Percentiles rank a stretch among this genome's conserved stretches.
These are phyloP conservation scores for Crotalus tigris DNA, from an alignment of 2,113 vertebrate genomes.

Conservation along the genomic window DNA sequence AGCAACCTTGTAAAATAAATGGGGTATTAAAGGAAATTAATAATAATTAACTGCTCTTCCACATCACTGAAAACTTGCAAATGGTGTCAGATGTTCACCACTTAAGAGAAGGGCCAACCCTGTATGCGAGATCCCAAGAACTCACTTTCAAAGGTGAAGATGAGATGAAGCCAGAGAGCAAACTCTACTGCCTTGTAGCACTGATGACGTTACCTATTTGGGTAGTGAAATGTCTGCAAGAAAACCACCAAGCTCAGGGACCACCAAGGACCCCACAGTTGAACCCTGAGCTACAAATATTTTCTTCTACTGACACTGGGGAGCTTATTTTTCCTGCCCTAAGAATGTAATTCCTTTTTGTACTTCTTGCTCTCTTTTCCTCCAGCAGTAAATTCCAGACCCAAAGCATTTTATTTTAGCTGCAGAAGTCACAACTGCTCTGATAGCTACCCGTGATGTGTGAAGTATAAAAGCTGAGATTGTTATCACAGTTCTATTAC, in stretches of 20 bases:
- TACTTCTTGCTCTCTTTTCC: background rate
- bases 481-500: constrained; percentile 50
- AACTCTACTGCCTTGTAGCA: background rate
- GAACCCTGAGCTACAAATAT: background rate
- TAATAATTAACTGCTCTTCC: background rate
- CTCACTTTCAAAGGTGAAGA: background rate
- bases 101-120: no score
- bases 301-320: background rate
- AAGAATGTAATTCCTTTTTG: background rate
- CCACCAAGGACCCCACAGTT: background rate
- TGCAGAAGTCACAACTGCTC: constrained; percentile 52
- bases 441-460: constrained; percentile 55
- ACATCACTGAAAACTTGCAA: background rate
- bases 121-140: background rate
- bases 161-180: background rate
- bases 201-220: background rate
- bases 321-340: background rate
- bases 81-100: background rate
- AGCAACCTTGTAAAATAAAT: background rate
- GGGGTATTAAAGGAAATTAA: background rate
- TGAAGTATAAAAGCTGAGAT: constrained; percentile 37
- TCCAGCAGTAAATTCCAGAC: constrained; percentile 11
- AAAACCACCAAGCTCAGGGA: background rate
- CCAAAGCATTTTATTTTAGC: constrained; percentile 50
- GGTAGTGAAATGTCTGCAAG: background rate